Evolutionary conservation across 2,113 vertebrate genomes (phyloP).

Genomic region (Amphilophus citrinellus): DNA sequence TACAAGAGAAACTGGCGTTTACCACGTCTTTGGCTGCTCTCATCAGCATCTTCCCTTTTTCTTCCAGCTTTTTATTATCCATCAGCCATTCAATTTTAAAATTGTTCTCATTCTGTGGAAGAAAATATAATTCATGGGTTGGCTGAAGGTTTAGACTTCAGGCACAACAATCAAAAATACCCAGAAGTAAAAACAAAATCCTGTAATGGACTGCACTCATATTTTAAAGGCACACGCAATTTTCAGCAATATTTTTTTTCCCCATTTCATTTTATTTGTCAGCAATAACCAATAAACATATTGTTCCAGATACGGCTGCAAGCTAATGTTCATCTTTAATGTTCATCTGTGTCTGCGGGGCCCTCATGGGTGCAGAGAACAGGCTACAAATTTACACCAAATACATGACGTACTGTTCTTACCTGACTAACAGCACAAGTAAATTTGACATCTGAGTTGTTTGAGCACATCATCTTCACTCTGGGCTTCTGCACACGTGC

Average conservation of each 20-base stretch:
- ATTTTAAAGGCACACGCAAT: too few species aligned
- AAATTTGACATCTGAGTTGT: background rate
- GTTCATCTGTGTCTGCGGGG: too few species aligned
- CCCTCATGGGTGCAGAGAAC: background rate
- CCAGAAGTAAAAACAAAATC: too few species aligned
- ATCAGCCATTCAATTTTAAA: background rate
- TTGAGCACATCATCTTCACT: background rate
- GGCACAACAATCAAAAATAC: too few species aligned
- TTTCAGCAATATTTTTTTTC: too few species aligned
- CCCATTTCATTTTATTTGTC: too few species aligned
- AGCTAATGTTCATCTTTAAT: too few species aligned
- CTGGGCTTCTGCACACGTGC: background rate
- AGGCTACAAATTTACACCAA: background rate
- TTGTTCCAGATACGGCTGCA: too few species aligned
- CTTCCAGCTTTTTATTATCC: background rate
- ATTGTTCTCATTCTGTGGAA: background rate
- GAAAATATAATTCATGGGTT: background rate
- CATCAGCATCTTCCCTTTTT: rapidly evolving
- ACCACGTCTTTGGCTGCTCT: rapidly evolving
- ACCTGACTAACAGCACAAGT: background rate
- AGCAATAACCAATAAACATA: too few species aligned
- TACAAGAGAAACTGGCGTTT: background rate
- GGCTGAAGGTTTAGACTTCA: rapidly evolving
- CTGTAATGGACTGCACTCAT: too few species aligned
- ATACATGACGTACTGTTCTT: background rate